Base-by-base conservation (phyloP, 2,113 vertebrate species). In the Pleuronectes platessa region DNA sequence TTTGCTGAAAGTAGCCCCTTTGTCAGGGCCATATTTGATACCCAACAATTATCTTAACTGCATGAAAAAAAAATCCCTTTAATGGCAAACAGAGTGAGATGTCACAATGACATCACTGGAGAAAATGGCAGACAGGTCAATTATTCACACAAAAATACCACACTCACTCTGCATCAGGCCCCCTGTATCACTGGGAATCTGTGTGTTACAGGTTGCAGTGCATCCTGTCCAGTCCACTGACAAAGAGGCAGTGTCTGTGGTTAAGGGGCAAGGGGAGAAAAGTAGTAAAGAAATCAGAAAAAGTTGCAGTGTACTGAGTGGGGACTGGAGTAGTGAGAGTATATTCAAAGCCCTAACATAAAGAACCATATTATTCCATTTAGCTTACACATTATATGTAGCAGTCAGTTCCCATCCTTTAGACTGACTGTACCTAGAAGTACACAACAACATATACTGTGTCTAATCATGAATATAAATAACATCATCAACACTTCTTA, bases 11-110 rank as follows among this genome's bases (percentile, higher is more conserved):
- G 49, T 51, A 20, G 49, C 49, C 17, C 49, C 17, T 1, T 31
- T 1, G 31, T 31, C 31, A 31, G 31, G 31, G 31, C 31, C 31
- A 7, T 6, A 31, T 31, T 31, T 31, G 31, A 31, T 31, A 31
- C 31, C 31, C 31, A 31, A 31, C 6, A 31, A 31, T 31, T 31
- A 31, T 31, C 6, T 31, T 31, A 31, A 31, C 31, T 7, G 31
- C 31, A 31, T 31, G 31, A 31, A 31, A 31, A 31, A 51, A 51
- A 51, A 20, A 51, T 54, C 24, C 58, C 51, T 31, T 76, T 35
- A 59, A 66, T 67, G 67, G 68, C 56, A 72, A 58, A 76, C 47
- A 59, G 27, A 64, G 51, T 54, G 51, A 21, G 20, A n/a, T n/a
- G 51, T 54, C 51, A 21, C 51, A n/a, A n/a, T 21, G 51, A 54